Evolutionary conservation across 2,113 vertebrate species (phyloP), one percentile per base, ranked within the genome.

Genomic region (Nicator chloris): DNA sequence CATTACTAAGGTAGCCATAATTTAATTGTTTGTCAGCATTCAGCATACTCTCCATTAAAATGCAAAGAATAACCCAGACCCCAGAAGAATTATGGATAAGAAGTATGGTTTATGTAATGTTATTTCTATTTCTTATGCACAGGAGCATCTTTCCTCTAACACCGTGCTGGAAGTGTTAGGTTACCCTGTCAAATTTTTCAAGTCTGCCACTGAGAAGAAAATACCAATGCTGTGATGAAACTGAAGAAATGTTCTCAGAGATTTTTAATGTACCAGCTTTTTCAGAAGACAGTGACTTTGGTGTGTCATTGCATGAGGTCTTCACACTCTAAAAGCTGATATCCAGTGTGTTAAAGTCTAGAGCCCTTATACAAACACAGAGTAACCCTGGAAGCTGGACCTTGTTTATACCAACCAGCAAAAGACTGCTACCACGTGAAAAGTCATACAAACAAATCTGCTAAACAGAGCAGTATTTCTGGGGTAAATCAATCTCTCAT

Each of bases 151-250:
- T 92, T 63, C 85, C 86, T 77, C 76, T 92, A 81, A 88, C 89
- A 85, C 82, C 1, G 8, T 66, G 86, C 54, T 90, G 71, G 79
- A 93, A 94, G 93, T 91, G 91, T 96, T 88, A 92, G 91, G 89
- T 88, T 96, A 76, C 35, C 65, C 91, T 94, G 95, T 85, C 91
- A 96, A 85, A 83, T 81, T 91, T 92, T 94, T 94, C 84, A 78
- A 93, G 94, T 83, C 77, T 94, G 76, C 93, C 80, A 80, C 88
- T 78, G 79, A 88, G 92, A 83, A 95, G 87, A 87, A 85, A 92
- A 96, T 92, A 94, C 92, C 86, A 89, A 71, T 91, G 83, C 68
- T 88, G 93, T 82, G 92, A 95, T 76, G 86, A 91, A 92, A 92
- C 85, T 23, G 72, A 86, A 79, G 78, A 94, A 93, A 88, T 73